phyloP scores from a whole-genome alignment of 2,797 vertebrate genomes.

The Urophycis tenuis region DNA sequence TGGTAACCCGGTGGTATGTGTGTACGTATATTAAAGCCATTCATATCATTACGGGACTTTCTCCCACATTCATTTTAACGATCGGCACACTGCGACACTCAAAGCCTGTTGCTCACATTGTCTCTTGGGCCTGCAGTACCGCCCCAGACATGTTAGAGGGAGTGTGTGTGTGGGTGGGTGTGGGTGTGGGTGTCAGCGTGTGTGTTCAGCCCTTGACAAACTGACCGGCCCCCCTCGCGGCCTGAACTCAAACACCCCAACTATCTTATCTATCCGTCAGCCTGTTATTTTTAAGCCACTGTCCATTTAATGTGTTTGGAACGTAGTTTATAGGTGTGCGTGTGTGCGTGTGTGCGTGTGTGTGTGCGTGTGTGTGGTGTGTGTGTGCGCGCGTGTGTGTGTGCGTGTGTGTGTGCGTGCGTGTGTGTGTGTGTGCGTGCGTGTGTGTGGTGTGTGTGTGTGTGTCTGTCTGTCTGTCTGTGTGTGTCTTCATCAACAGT shows the following conservation, averaged over 20 bases:
- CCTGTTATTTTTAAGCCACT: slow-evolving; percentile 44
- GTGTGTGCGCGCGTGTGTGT: not conserved
- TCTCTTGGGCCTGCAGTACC: not conserved
- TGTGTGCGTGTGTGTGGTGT: slow-evolving; percentile 10
- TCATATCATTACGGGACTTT: not conserved
- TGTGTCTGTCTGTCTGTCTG: slow-evolving; percentile 41
- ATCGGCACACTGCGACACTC: not conserved
- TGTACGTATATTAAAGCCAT: not conserved
- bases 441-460: not conserved
- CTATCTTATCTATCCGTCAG: slow-evolving; percentile 36
- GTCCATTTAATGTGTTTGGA: slow-evolving; percentile 21
- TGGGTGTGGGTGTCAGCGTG: not conserved
- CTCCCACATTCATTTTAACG: not conserved
- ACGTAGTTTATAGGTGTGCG: not conserved
- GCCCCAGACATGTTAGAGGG: not conserved
- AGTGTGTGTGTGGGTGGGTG: not conserved
- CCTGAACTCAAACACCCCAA: slow-evolving; percentile 36
- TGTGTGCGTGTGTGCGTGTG: slow-evolving; percentile 10
- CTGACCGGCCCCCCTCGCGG: not conserved
- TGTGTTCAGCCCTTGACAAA: not conserved
- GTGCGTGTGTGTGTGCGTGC: not conserved
- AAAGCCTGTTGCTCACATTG: not conserved
- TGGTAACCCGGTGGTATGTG: too few relatives aligned
- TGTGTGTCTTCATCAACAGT: slow-evolving; percentile 43
- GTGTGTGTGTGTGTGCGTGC: not conserved